These are phyloP conservation scores for Euplexia lucipara DNA, from an alignment of 2,888 invertebrate species.

Conservation along the genomic window DNA sequence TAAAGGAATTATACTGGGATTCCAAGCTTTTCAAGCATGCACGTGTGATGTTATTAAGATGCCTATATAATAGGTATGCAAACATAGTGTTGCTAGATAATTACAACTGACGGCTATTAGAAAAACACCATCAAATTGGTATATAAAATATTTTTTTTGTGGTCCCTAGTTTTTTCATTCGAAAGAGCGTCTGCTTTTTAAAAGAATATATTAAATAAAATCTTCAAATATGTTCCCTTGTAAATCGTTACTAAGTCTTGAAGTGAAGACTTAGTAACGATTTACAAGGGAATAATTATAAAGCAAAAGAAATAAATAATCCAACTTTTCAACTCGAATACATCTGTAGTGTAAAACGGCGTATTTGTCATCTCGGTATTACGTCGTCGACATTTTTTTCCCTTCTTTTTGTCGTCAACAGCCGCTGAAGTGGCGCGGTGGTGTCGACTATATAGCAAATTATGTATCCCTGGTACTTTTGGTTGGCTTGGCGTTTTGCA, in stretches of 20 bases:
- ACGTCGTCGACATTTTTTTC: conserved; percentile 63
- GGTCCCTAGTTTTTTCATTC: too few species aligned
- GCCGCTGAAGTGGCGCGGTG: conserved; percentile 64
- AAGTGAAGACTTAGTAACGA: too few species aligned
- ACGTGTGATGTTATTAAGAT: not conserved
- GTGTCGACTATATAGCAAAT: conserved; percentile 56
- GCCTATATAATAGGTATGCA: too few species aligned
- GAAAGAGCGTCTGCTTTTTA: not conserved
- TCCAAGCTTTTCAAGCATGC: not conserved
- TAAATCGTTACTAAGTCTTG: not conserved
- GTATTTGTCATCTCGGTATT: conserved; percentile 64
- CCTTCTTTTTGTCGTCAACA: conserved; percentile 64
- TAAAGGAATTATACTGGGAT: not conserved
- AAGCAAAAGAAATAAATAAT: conserved; percentile 14
- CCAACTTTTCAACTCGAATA: conserved; percentile 54
- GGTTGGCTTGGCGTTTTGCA: conserved; percentile 32
- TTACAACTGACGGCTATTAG: not conserved
- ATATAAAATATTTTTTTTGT: too few species aligned
- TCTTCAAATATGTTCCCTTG: not conserved
- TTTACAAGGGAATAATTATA: too few species aligned
- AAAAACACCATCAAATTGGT: not conserved
- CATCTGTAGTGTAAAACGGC: conserved; percentile 61
- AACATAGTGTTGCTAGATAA: too few species aligned
- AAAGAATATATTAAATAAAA: not conserved
- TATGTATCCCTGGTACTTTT: conserved; percentile 64